Evolutionary conservation across 2,113 vertebrate species (phyloP).

Genomic region (Butorides virescens): DNA sequence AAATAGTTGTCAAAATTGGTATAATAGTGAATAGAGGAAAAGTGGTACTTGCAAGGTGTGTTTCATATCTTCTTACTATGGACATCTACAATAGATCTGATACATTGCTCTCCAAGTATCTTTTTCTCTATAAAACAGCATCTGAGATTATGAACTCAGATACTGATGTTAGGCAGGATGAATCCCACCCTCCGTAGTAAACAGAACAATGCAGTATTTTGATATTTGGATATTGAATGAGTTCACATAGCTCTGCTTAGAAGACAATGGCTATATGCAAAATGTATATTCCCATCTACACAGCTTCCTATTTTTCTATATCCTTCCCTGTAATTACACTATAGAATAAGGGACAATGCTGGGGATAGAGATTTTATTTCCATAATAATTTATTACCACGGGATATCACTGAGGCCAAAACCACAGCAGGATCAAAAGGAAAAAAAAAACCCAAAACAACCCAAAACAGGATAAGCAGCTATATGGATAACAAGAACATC

Average conservation of each 20-base stretch:
- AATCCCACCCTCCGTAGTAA: background rate
- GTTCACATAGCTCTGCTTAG: background rate
- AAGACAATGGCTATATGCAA: background rate
- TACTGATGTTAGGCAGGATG: background rate
- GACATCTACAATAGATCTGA: background rate
- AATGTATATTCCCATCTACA: background rate
- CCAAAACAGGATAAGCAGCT: slow-evolving; percentile 16
- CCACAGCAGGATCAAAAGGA: background rate
- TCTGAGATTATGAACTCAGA: background rate
- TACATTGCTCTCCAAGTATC: background rate
- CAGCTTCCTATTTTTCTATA: background rate
- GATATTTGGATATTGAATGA: background rate
- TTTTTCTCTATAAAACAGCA: background rate
- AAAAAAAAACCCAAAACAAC: background rate
- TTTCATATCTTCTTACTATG: background rate
- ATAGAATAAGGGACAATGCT: background rate
- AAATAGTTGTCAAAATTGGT: background rate
- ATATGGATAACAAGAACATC: slow-evolving; percentile 56
- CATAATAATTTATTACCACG: slow-evolving; percentile 12
- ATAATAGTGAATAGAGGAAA: background rate
- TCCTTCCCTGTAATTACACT: background rate
- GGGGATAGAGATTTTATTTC: slow-evolving; percentile 4
- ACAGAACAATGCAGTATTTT: background rate
- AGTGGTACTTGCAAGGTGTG: background rate
- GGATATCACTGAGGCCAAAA: slow-evolving; percentile 13